Percentiles rank a stretch among this genome's conserved stretches.
Evolutionary conservation across 1,140 invertebrate species (phyloP).

Genomic region (Leptoteleia sp.): DNA sequence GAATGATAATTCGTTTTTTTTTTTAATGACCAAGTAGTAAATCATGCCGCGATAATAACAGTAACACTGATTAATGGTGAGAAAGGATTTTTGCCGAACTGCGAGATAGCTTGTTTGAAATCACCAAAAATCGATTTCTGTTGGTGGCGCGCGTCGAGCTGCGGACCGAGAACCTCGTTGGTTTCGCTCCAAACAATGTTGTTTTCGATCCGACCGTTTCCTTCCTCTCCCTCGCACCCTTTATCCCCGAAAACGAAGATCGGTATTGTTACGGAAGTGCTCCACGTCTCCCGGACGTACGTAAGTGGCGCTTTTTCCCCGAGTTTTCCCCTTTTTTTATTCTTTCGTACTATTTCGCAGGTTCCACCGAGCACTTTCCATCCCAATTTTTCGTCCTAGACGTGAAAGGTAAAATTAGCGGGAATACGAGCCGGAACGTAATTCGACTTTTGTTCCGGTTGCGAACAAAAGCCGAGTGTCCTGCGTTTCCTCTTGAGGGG

Average conservation of each 20-base stretch:
- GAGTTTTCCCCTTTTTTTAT: constrained; percentile 46
- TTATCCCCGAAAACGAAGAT: constrained; percentile 72
- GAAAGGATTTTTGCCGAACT: constrained; percentile 18
- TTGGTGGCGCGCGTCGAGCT: constrained; percentile 32
- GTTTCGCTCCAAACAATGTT: constrained; percentile 68
- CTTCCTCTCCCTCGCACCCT: constrained; percentile 59
- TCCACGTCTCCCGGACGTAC: constrained; percentile 65
- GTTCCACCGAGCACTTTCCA: constrained; percentile 49
- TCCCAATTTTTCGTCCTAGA: constrained; percentile 58
- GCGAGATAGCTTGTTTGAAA: constrained; percentile 26
- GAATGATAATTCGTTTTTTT: no score
- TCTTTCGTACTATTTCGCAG: constrained; percentile 43
- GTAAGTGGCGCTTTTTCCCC: constrained; percentile 43
- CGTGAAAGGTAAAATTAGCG: constrained; percentile 56
- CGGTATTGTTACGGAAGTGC: constrained; percentile 74
- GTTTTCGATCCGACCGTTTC: constrained; percentile 52
- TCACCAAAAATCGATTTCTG: constrained; percentile 48
- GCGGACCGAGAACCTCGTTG: constrained; percentile 69
- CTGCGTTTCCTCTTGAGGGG: constrained; percentile 10
- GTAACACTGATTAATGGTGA: constrained; percentile 1
- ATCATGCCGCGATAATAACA: constrained; percentile 1
- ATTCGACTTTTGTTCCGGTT: constrained; percentile 46
- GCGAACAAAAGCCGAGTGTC: constrained; percentile 26
- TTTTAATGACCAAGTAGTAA: background rate
- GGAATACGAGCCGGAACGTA: constrained; percentile 27